Evolutionary conservation across 2,888 invertebrate genomes (phyloP), one percentile per base, ranked within the genome.

Genomic region (Limnephilus lunatus): DNA sequence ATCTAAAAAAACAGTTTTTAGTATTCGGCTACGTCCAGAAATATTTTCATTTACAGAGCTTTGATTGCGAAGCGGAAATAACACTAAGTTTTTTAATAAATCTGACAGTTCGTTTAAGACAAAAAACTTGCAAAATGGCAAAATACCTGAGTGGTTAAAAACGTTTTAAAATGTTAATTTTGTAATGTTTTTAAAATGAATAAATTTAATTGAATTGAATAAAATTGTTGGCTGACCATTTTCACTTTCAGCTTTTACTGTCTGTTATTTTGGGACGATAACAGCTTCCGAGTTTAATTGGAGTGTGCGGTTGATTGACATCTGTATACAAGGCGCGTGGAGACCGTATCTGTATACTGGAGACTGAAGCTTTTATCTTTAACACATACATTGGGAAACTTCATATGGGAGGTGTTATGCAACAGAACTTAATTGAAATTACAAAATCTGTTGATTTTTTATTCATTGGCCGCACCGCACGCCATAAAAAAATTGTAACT

Each of bases 271-370:
- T 68, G 5, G 68, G 68, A 68, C 25, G 68, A 68, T 25, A 68
- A 68, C 68, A n/a, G 68, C 68, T 68, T 68, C 68, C 25, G n/a
- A 53, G 68, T 68, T 83, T 35, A 83, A 83, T 32, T 83, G 35
- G 83, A 83, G 83, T 83, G 83, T 35, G 35, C 39, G 19, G 25
- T 35, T 83, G 83, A 83, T 83, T 83, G 83, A 83, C 83, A 83
- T 15, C 35, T 83, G 83, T 83, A 83, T 83, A 32, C 35, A 83
- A 32, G 35, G 35, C 68, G 25, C 68, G 68, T 53, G 53, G 19
- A 53, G 53, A 53, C 19, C 5, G 5, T 4, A 53, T 48, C 48
- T 48, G 48, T 48, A 48, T 48, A 19, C 19, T 25, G 68, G 68
- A 68, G 68, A 68, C 25, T 9, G 68, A 25, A 68, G 68, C 68